phyloP scores from a whole-genome alignment of 35 echinoderm and acorn worm species.

The Chiridota heheva region DNA sequence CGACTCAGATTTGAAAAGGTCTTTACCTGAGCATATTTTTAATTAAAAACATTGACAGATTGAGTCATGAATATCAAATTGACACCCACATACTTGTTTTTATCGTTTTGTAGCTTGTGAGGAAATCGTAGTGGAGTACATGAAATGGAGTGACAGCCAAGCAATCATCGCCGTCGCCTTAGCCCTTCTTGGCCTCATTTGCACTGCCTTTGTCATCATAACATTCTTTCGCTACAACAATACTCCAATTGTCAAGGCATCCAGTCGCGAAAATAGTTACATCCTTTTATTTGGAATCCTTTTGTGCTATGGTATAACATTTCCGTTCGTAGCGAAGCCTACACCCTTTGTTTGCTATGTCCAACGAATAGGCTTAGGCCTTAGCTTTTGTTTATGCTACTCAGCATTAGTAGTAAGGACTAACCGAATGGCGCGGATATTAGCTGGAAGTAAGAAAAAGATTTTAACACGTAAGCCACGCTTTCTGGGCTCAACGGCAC shows the following conservation, averaged over 20 bases:
- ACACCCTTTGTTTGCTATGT: slow-evolving; percentile 77
- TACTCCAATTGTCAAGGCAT: slow-evolving; percentile 87
- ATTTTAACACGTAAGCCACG: slow-evolving; percentile 77
- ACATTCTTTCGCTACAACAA: slow-evolving; percentile 83
- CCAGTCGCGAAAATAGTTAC: slow-evolving; percentile 92
- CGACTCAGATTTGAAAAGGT: too few species aligned
- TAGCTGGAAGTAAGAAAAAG: slow-evolving; percentile 95
- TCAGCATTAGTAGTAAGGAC: slow-evolving; percentile 76
- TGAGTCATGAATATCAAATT: background rate
- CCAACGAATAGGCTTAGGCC: slow-evolving; percentile 70
- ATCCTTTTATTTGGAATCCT: slow-evolving; percentile 80
- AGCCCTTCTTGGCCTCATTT: slow-evolving; percentile 67
- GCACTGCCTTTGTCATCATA: slow-evolving; percentile 71
- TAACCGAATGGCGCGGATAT: slow-evolving; percentile 93
- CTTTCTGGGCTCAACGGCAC: slow-evolving; percentile 83
- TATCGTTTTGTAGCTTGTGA: slow-evolving; percentile 59
- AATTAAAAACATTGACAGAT: background rate
- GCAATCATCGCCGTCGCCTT: slow-evolving; percentile 72
- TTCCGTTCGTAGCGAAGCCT: slow-evolving; percentile 75
- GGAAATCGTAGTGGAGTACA: slow-evolving; percentile 71
- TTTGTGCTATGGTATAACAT: slow-evolving; percentile 77
- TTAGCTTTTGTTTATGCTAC: slow-evolving; percentile 91
- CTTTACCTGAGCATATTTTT: too few species aligned
- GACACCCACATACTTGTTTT: background rate
- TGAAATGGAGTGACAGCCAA: slow-evolving; percentile 70